Base-by-base conservation (phyloP, 2,113 vertebrate species). In the Semicossyphus pulcher region DNA sequence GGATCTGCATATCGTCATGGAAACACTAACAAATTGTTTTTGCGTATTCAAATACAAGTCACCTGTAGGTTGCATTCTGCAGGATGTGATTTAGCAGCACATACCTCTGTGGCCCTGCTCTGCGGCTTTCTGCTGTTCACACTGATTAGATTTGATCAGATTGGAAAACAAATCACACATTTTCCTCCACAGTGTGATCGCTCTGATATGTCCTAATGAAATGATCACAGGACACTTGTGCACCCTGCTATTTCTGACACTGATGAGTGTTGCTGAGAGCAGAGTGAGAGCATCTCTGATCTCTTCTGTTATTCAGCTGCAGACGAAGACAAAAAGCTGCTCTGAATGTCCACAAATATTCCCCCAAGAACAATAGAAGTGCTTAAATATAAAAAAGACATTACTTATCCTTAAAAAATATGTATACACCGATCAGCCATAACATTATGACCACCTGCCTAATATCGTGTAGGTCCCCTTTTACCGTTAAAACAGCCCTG, bases 251-350 rank as follows among this genome's bases (percentile, higher is more conserved):
- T 44, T 44, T 60, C 37, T 57, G 16, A 31, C 39, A 44, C 25
- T 60, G 39, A 44, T 29, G 37, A 60, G 34, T 37, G 32, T 37
- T n/a, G 10, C 56, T 37, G 56, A 59, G 36, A 41, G 58, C 25
- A 29, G 25, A 60, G 37, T 14, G 25, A 60, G 39, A 31, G 26
- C 10, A 42, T 42, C 15, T 29, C 23, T n/a, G 2, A 20, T 31
- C 8, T 15, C 9, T 10, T 18, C 25, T 41, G 2, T 60, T n/a
- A n/a, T n/a, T 42, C 16, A 20, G 37, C n/a, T 14, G 7, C 10
- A 14, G 15, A 21, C 4, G 6, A 39, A 39, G 21, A 21, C 34
- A 59, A 26, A n/a, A n/a, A n/a, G n/a, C n/a, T n/a, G n/a, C n/a
- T n/a, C n/a, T n/a, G n/a, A n/a, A n/a, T n/a, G n/a, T n/a, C n/a